phyloP scores from a whole-genome alignment of 2,797 vertebrate genomes.

The Lagocephalus sceleratus region DNA sequence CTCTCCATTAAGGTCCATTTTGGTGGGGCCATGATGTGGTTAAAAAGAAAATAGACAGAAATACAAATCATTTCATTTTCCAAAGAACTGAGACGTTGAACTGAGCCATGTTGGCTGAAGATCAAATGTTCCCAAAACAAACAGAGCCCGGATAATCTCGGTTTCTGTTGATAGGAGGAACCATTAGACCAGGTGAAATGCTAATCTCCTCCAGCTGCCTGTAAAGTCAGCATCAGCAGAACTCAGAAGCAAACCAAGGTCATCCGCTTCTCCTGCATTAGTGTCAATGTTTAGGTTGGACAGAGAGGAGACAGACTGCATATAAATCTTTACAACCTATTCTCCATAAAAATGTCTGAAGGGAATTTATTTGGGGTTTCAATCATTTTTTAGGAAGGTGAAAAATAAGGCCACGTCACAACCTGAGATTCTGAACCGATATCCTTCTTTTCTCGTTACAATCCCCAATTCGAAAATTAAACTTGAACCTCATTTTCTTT shows the following conservation, averaged over 20 bases:
- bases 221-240: slow-evolving; percentile 16
- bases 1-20: slow-evolving; percentile 43
- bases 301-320: too few species aligned
- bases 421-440: background rate
- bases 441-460: too few species aligned
- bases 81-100: slow-evolving; percentile 8
- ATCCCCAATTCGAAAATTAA: too few species aligned
- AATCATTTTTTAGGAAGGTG: too few species aligned
- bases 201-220: slow-evolving; percentile 38
- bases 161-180: slow-evolving; percentile 22
- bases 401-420: background rate
- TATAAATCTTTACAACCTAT: too few species aligned
- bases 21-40: slow-evolving; percentile 9
- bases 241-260: slow-evolving; percentile 29
- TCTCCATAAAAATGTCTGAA: too few species aligned
- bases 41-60: slow-evolving; percentile 1
- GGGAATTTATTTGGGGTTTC: too few species aligned
- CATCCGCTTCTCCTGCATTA: slow-evolving; percentile 1
- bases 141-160: slow-evolving; percentile 41
- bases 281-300: slow-evolving; percentile 10
- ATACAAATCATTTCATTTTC: slow-evolving; percentile 13
- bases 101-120: slow-evolving; percentile 29
- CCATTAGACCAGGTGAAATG: slow-evolving; percentile 44
- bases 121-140: slow-evolving; percentile 55
- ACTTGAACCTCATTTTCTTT: too few species aligned